A percentile compares a stretch with the other conserved stretches of the same genome.
phyloP scores from a whole-genome alignment of 2,113 vertebrate species.

The Enhydra lutris region DNA sequence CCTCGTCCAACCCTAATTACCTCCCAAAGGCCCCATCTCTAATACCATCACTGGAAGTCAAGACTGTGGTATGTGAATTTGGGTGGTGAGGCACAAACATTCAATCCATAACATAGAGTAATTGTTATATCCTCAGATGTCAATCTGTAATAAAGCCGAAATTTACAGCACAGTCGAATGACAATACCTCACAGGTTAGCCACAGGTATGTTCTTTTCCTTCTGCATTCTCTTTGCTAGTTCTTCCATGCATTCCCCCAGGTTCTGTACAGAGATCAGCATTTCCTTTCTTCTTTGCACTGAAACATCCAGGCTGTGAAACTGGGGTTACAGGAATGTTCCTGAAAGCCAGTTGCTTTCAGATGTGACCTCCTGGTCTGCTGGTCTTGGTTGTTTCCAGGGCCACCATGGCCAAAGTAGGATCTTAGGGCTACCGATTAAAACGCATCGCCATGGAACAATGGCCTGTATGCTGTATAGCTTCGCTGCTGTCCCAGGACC shows the following conservation, averaged over 20 bases:
- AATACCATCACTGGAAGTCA: neutral
- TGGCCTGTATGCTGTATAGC: rapidly evolving
- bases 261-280: neutral
- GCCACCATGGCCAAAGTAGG: neutral
- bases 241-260: neutral
- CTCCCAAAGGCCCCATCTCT: neutral
- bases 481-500: rapidly evolving
- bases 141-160: neutral
- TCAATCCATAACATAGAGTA: neutral
- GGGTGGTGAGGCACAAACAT: neutral
- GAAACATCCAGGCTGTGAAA: neutral
- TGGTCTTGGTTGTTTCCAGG: neutral
- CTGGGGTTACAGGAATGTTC: neutral
- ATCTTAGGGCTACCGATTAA: neutral
- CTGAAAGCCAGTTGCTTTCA: neutral
- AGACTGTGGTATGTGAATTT: neutral
- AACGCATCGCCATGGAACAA: neutral
- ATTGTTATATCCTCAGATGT: neutral
- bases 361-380: neutral
- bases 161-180: neutral
- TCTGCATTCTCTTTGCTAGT: neutral
- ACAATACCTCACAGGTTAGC: neutral
- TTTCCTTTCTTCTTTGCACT: neutral
- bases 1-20: neutral
- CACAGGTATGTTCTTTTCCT: neutral